Evolutionary conservation across 1,140 invertebrate species (phyloP), one percentile per base, ranked within the genome.

Genomic region (Teleopsis dalmanni): DNA sequence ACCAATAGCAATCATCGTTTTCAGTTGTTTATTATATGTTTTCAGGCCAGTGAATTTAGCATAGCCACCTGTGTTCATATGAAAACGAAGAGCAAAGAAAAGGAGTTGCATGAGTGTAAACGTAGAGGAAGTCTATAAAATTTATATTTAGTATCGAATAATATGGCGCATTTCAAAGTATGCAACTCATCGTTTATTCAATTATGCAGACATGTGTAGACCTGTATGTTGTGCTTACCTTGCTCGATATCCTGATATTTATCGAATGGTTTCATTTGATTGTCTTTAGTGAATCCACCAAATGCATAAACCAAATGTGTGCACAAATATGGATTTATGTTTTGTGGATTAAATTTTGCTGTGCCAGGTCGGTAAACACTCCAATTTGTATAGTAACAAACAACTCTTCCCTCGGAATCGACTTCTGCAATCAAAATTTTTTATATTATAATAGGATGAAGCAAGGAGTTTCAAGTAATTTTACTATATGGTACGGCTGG

Each of bases 311-410:
- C 85, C 44, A 97, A 76, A 80, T 96, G 92, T 10, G 93, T 95
- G 72, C 93, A 97, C 22, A 95, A 77, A 68, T 93, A 93, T 18
- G 91, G 91, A 76, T 95, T 95, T 59, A 96, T 95, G 68, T 95
- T 94, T 73, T 94, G 87, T 0, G 92, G 92, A 53, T 85, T 87
- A 70, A 94, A 95, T 71, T 92, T 90, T 2, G 89, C 89, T 3
- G 84, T 85, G 25, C 88, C 87, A 3, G 87, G 85, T 50, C 89
- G 75, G 64, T 92, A 94, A 4, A 92, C 86, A 50, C 88, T 91
- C 90, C 90, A 94, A 71, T 93, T 94, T n/a, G 88, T 91, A 72
- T 92, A 93, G 66, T 94, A 94, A 61, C 90, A 94, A 25, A 93
- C 88, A 45, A 94, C 81, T 48, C 83, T 79, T 34, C 83, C 80